Evolutionary conservation across 37 sponge, comb jelly and placozoan genomes (phyloP).

Genomic region (Spongilla lacustris): DNA sequence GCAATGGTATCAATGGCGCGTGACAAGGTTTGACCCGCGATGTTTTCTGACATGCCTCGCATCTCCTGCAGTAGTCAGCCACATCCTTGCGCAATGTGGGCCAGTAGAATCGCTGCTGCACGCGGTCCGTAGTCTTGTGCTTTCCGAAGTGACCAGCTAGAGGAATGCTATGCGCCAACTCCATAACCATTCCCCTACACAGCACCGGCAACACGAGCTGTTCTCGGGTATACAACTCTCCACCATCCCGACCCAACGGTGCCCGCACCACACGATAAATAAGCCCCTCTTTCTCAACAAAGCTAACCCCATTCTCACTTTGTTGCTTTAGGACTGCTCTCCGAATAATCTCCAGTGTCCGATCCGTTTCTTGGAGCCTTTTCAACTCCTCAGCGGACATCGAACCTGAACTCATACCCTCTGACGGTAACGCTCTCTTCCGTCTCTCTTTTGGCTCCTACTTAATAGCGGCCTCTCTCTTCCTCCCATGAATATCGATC

Average conservation of each 20-base stretch:
- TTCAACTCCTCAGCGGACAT: too few species aligned
- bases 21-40: background rate
- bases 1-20: slow-evolving; percentile 51
- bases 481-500: too few species aligned
- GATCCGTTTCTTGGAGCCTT: too few species aligned
- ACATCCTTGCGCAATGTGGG: slow-evolving; percentile 47
- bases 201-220: slow-evolving; percentile 42
- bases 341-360: too few species aligned
- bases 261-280: background rate
- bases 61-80: slow-evolving; percentile 17
- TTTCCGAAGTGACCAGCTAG: slow-evolving; percentile 57
- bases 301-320: background rate
- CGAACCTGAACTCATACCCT: too few species aligned
- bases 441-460: too few species aligned
- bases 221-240: background rate
- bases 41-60: slow-evolving; percentile 31
- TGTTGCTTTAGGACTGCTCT: too few species aligned
- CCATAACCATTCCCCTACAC: slow-evolving; percentile 17
- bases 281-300: background rate
- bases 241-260: background rate
- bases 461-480: too few species aligned
- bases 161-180: slow-evolving; percentile 41
- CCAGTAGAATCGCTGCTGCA: slow-evolving; percentile 54
- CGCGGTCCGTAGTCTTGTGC: slow-evolving; percentile 31
- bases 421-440: too few species aligned